Conservation (phyloP, 1,140 invertebrate genomes). For the Drosophila eugracilis region DNA sequence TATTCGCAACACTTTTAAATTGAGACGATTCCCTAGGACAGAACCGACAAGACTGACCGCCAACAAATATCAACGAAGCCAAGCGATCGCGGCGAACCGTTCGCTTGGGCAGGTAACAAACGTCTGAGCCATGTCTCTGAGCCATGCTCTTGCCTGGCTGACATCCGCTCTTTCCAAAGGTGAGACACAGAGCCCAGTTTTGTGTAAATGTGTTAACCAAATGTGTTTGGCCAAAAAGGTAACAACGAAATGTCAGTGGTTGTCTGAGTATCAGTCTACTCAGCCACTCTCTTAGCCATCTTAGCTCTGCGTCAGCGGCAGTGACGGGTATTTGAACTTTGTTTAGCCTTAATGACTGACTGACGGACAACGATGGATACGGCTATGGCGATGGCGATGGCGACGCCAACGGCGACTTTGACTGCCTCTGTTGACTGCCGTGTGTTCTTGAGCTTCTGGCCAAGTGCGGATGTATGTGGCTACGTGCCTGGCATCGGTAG, state of each 20-base stretch:
- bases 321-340: conserved; percentile 59
- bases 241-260: conserved; percentile 41
- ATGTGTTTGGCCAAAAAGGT: conserved; percentile 37
- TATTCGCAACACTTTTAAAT: conserved; percentile 21
- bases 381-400: not conserved
- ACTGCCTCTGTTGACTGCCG: conserved; percentile 34
- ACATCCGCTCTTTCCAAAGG: conserved; percentile 25
- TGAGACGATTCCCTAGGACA: conserved; percentile 38
- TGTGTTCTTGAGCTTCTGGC: conserved; percentile 70
- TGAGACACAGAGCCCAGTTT: conserved; percentile 14
- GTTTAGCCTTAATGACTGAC: conserved; percentile 58
- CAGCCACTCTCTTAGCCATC: conserved; percentile 44
- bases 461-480: conserved; percentile 63
- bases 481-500: conserved; percentile 63
- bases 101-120: conserved; percentile 69
- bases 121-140: conserved; percentile 48
- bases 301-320: conserved; percentile 25
- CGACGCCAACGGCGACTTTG: conserved; percentile 35
- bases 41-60: conserved; percentile 26
- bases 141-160: conserved; percentile 37
- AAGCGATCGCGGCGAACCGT: conserved; percentile 45
- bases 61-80: conserved; percentile 25
- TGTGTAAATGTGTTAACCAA: conserved; percentile 24
- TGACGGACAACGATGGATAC: conserved; percentile 39
- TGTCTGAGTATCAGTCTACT: conserved; percentile 30